These are phyloP conservation scores for Gymnothorax reevesii DNA, from an alignment of 2,797 vertebrate species.

Conservation along the genomic window DNA sequence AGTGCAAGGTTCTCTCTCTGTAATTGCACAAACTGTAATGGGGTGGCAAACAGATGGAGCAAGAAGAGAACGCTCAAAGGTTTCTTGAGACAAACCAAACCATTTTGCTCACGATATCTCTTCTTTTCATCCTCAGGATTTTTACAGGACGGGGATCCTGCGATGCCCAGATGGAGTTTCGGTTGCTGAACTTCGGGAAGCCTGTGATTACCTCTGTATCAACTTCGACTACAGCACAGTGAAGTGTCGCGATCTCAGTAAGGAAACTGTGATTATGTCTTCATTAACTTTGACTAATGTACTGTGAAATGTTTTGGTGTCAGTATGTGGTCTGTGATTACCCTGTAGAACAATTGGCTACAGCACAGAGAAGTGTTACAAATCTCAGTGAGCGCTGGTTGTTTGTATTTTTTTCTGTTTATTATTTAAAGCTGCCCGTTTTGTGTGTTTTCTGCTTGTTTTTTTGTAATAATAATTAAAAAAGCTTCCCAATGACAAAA, in stretches of 20 bases:
- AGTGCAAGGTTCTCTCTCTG: not conserved
- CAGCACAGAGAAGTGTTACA: too few relatives aligned
- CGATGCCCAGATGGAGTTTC: constrained; percentile 79
- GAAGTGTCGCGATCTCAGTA: constrained; percentile 80
- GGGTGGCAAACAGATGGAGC: not conserved
- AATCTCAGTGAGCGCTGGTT: too few relatives aligned
- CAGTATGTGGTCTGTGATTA: too few relatives aligned
- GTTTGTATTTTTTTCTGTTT: too few relatives aligned
- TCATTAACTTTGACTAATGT: too few relatives aligned
- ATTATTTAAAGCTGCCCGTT: too few relatives aligned
- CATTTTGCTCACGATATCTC: not conserved
- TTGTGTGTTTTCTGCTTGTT: too few relatives aligned
- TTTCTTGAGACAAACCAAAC: not conserved
- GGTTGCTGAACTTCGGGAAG: constrained; percentile 79
- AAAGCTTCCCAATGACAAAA: too few relatives aligned
- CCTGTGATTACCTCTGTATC: constrained; percentile 81
- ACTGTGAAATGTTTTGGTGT: too few relatives aligned
- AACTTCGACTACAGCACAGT: constrained; percentile 81
- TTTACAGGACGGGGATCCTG: constrained; percentile 77
- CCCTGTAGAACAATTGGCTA: too few relatives aligned
- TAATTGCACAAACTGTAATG: not conserved
- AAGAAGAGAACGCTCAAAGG: not conserved
- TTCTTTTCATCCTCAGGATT: constrained; percentile 64
- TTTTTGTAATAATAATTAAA: too few relatives aligned
- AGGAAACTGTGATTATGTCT: constrained; percentile 49